phyloP scores from a whole-genome alignment of 2,113 vertebrate genomes.

The Syngnathus scovelli region DNA sequence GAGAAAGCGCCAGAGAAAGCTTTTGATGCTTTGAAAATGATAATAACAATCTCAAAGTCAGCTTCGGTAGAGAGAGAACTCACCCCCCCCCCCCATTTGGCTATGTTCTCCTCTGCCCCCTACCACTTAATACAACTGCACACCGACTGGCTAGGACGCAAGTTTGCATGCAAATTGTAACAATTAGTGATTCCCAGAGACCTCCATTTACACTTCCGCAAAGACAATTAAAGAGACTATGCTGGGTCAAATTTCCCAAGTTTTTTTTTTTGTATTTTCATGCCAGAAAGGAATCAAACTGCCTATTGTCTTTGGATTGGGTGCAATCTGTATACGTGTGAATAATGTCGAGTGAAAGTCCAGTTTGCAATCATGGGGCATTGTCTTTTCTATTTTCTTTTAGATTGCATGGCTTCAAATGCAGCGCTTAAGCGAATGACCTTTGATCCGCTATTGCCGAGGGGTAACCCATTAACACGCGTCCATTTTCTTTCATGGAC shows the following conservation, averaged over 20 bases:
- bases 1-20: slow-evolving; percentile 69
- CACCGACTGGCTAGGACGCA: slow-evolving; percentile 62
- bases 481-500: slow-evolving; percentile 47
- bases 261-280: too few relatives aligned
- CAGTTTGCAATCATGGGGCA: not conserved
- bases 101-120: slow-evolving; percentile 60
- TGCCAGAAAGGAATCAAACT: too few relatives aligned
- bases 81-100: not conserved
- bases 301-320: not conserved
- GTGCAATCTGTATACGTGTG: slow-evolving; percentile 2
- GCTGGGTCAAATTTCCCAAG: not conserved
- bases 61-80: slow-evolving; percentile 62
- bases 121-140: slow-evolving; percentile 75
- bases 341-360: not conserved
- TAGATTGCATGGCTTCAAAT: slow-evolving; percentile 49
- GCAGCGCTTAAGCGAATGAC: slow-evolving; percentile 58
- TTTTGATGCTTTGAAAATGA: slow-evolving; percentile 85
- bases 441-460: slow-evolving; percentile 59
- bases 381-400: slow-evolving; percentile 48
- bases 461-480: slow-evolving; percentile 67
- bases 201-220: slow-evolving; percentile 67
- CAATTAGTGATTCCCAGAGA: slow-evolving; percentile 57
- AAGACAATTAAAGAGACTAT: slow-evolving; percentile 61
- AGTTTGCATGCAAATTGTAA: slow-evolving; percentile 58
- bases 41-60: slow-evolving; percentile 80